Base-by-base conservation (phyloP, 2,888 invertebrate genomes). In the Nemapogon koenigi region DNA sequence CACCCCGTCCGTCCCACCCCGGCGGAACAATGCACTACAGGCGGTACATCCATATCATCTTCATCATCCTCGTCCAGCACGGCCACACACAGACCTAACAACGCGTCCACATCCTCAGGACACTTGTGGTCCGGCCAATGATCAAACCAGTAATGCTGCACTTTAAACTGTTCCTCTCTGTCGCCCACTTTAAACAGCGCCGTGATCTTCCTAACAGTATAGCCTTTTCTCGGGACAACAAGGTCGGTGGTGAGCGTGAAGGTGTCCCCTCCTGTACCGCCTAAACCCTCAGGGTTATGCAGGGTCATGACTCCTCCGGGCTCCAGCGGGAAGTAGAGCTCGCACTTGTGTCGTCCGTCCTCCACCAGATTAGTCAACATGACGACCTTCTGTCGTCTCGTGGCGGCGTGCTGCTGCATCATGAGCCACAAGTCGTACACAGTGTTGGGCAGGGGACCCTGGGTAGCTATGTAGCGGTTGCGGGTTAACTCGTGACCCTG, bases 101-200 rank as follows among this genome's bases (percentile, higher is more conserved):
- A 66, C 1, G 93, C 89, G 48, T 89, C 87, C 4, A 92, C 89
- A 35, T 93, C 89, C 49, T 89, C 86, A 0, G 96, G 94, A 46
- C 94, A 92, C 49, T 91, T 91, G 66, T 96, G 96, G 62, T 96
- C 96, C 0, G 94, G 94, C 96, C 96, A 96, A 43, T 92, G 90
- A 40, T 93, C 90, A 63, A 91, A 94, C 95, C 95, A 95, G 55
- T 89, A 93, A 57, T 94, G 94, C 49, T 86, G 83, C 8, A 91
- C 81, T 16, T 28, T 3, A 15, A 7, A 15, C 41, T 40, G 16
- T 45, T 43, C 15, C 31, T 29, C 1, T 22, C 14, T n/a, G 27
- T 3, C 13, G 50, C 49, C 39, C 62, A 64, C 16, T 48, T 55
- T 2, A 40, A 62, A 64, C 16, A 47, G 54, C 2, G 78, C 59